Conservation (phyloP, 2,797 vertebrate genomes). For the Sebastes itinus region DNA sequence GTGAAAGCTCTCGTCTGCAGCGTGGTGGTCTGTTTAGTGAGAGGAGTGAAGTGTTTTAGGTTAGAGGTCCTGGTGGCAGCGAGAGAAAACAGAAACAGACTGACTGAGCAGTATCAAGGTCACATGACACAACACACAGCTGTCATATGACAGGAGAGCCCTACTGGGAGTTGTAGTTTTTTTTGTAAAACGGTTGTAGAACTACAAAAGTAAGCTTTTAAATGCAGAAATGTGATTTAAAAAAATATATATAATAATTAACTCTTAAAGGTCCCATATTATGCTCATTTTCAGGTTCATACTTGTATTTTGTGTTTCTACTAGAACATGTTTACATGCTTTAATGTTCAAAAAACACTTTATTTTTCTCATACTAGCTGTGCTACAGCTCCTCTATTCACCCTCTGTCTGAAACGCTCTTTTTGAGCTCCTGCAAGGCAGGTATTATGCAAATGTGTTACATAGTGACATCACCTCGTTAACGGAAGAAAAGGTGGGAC, state of each 20-base stretch:
- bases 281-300: too few relatives aligned
- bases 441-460: too few relatives aligned
- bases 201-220: neutral
- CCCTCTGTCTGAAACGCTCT: too few relatives aligned
- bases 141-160: constrained; percentile 67
- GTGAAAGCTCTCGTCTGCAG: neutral
- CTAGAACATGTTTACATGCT: too few relatives aligned
- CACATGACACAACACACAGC: constrained; percentile 74
- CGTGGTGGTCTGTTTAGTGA: fast-evolving
- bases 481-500: too few relatives aligned
- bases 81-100: constrained; percentile 48
- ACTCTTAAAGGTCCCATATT: too few relatives aligned
- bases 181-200: neutral
- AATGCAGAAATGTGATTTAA: neutral
- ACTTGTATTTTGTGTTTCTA: too few relatives aligned
- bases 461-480: too few relatives aligned
- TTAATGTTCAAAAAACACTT: too few relatives aligned
- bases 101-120: constrained; percentile 45
- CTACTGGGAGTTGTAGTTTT: constrained; percentile 67
- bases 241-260: neutral
- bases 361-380: too few relatives aligned
- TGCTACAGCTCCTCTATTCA: too few relatives aligned
- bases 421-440: too few relatives aligned
- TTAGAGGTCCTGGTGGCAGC: constrained; percentile 35
- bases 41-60: neutral